Percentiles rank a stretch among this genome's conserved stretches.
Evolutionary conservation across 2,888 invertebrate species (phyloP).

Genomic region (Stictocephala bisonia): DNA sequence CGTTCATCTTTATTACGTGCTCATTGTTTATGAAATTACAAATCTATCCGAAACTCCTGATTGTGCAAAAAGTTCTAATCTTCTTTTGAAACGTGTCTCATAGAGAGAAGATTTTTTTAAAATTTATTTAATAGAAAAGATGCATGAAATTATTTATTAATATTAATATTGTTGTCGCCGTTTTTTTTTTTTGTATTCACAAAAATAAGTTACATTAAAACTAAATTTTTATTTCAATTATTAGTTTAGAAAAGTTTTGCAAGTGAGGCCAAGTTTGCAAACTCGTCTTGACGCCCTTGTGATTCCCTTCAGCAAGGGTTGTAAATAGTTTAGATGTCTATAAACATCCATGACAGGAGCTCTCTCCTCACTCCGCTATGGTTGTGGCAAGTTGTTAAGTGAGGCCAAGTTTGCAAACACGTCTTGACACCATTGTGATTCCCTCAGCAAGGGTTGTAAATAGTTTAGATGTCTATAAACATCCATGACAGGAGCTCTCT

Average conservation of each 20-base stretch:
- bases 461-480: constrained; percentile 35
- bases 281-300: not conserved
- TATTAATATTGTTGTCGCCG: no score
- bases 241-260: not conserved
- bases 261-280: not conserved
- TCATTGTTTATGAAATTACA: no score
- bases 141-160: no score
- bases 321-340: constrained; percentile 33
- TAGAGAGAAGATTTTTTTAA: no score
- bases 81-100: no score
- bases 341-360: constrained; percentile 19
- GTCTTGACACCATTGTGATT: not conserved
- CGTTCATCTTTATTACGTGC: no score
- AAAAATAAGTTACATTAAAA: not conserved
- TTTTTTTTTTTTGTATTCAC: not conserved
- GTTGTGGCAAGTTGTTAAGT: no score
- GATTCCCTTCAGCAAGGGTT: not conserved
- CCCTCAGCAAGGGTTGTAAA: constrained; percentile 23
- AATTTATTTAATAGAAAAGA: no score
- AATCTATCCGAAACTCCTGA: no score
- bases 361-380: not conserved
- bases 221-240: no score
- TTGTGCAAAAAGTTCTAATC: no score
- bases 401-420: not conserved
- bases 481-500: constrained; percentile 7